Conservation (phyloP, 1,140 invertebrate genomes). For the Asobara japonica region DNA sequence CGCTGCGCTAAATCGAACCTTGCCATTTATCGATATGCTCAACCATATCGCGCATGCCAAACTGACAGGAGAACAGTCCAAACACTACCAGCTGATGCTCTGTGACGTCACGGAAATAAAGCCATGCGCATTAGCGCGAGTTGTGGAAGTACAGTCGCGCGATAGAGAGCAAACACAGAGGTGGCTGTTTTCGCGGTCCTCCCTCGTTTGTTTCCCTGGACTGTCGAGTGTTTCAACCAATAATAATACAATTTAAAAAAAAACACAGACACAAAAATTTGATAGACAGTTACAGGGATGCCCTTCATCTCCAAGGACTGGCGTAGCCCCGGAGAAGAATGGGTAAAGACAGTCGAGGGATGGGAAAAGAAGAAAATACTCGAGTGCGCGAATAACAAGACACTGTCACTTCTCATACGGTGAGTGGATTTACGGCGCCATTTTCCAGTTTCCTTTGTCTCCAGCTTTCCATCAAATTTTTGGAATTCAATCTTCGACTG, state of each 20-base stretch:
- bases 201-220: background rate
- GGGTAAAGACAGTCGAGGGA: conserved; percentile 96
- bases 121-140: background rate
- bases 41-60: background rate
- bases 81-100: background rate
- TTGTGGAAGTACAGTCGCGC: background rate
- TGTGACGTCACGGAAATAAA: conserved; percentile 6
- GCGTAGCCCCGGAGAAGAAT: conserved; percentile 95
- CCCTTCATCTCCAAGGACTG: conserved; percentile 95
- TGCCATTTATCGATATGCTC: no score
- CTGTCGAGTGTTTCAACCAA: no score
- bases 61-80: background rate
- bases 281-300: conserved; percentile 70
- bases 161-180: background rate
- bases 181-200: background rate
- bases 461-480: no score
- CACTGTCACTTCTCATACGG: conserved; percentile 61
- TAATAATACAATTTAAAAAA: no score
- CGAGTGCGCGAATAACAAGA: conserved; percentile 74
- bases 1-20: no score
- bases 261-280: conserved; percentile 11
- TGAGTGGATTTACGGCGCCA: conserved; percentile 41
- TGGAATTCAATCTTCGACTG: no score
- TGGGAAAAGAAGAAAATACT: conserved; percentile 96
- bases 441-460: conserved; percentile 18